Evolutionary conservation across 1,140 invertebrate species (phyloP), one percentile per base, ranked within the genome.

Genomic region (Drosophila saltans): DNA sequence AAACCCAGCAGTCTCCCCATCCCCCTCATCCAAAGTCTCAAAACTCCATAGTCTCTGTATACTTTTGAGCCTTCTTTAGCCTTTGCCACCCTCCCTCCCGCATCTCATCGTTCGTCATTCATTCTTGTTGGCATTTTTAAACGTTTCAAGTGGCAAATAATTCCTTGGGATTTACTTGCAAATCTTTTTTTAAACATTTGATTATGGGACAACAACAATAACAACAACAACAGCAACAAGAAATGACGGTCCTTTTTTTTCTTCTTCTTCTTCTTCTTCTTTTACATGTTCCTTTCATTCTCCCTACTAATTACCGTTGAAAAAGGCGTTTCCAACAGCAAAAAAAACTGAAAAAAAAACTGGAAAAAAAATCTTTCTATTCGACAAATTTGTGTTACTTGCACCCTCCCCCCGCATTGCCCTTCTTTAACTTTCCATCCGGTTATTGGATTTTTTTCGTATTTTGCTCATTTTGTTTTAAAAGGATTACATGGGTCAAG

Each of bases 91-190:
- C 16, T 16, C 16, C 16, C 16, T 61, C 84, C 77, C 80, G 84
- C 84, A 89, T 85, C 78, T 88, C 84, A 77, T 69, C 72, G 66
- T 77, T 77, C 72, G 69, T 66, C 79, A 72, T 69, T 68, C 8
- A 33, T 72, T 83, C 82, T 83, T 82, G 81, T 82, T 91, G 86
- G 81, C 90, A 91, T 90, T 91, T 88, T 91, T 90, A 91, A 91
- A 89, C 85, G 89, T 80, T 90, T 89, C 83, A 86, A 91, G 90
- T 91, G 90, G 74, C 90, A 81, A 82, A 85, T 91, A 91, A 91
- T 91, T 91, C 86, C 81, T 83, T 81, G 90, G 89, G 89, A 91
- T 86, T 91, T 89, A 85, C 89, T 84, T 75, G 71, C 78, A 91
- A 91, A 91, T 91, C 80, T 84, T 91, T 86, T 77, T 83, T 91